phyloP scores from a whole-genome alignment of 2,797 vertebrate genomes.

The Chiloscyllium punctatum region DNA sequence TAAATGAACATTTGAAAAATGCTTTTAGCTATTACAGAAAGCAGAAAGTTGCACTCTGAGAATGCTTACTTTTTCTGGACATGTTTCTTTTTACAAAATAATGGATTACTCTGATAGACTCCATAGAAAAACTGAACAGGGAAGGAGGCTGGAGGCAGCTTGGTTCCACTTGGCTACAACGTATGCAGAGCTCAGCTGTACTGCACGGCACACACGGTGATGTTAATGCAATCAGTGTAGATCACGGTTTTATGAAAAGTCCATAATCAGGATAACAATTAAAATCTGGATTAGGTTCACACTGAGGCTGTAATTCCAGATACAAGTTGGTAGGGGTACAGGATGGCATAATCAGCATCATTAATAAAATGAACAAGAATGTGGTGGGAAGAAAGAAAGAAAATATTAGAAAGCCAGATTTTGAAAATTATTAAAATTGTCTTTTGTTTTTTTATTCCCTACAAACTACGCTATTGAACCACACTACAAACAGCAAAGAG shows the following conservation, averaged over 20 bases:
- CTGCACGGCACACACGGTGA: background rate
- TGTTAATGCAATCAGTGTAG: background rate
- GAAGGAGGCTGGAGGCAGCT: background rate
- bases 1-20: background rate
- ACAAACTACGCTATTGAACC: background rate
- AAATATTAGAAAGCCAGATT: background rate
- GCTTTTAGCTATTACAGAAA: background rate
- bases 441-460: background rate
- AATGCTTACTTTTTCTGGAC: background rate
- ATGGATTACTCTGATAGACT: background rate
- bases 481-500: background rate
- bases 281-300: background rate
- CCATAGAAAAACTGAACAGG: background rate
- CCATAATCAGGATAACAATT: background rate
- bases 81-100: background rate
- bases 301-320: background rate
- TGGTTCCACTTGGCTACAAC: background rate
- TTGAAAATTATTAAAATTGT: background rate
- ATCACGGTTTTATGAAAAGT: background rate
- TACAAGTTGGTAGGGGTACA: background rate
- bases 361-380: background rate
- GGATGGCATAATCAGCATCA: background rate
- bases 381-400: background rate
- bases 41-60: background rate
- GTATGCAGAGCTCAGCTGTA: background rate